These are phyloP conservation scores for Ooceraea biroi DNA, from an alignment of 1,140 invertebrate genomes.

Conservation along the genomic window DNA sequence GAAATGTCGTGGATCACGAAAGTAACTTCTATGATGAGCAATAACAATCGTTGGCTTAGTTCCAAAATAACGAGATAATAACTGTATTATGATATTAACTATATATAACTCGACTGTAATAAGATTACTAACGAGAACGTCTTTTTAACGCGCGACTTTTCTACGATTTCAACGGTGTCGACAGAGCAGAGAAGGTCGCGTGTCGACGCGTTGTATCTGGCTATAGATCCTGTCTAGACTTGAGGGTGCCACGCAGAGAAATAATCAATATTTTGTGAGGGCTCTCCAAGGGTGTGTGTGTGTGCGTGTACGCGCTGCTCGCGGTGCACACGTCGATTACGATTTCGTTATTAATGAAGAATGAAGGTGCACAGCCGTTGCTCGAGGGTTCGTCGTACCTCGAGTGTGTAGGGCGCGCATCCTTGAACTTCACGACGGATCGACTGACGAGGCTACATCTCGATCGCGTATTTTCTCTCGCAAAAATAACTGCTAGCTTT, in stretches of 20 bases:
- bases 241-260: conserved; percentile 77
- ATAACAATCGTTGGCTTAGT: background rate
- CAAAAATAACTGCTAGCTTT: conserved; percentile 8
- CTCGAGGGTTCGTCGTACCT: conserved; percentile 16
- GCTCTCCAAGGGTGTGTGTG: conserved; percentile 44
- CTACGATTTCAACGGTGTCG: conserved; percentile 1
- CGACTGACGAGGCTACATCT: conserved; percentile 20
- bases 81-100: background rate
- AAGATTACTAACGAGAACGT: background rate
- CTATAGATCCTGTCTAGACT: conserved; percentile 78
- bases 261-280: conserved; percentile 83
- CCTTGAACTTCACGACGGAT: conserved; percentile 40
- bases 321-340: background rate
- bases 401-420: background rate
- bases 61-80: background rate
- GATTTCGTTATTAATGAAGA: conserved; percentile 54
- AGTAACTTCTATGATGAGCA: background rate
- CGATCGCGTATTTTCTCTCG: conserved; percentile 4
- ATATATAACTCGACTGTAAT: background rate
- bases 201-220: conserved; percentile 73
- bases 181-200: conserved; percentile 71
- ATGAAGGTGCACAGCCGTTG: conserved; percentile 4
- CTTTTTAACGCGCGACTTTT: background rate
- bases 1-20: background rate
- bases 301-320: conserved; percentile 11